Evolutionary conservation across 2,797 vertebrate species (phyloP), one percentile per base, ranked within the genome.

Genomic region (Enteromius mattozi): DNA sequence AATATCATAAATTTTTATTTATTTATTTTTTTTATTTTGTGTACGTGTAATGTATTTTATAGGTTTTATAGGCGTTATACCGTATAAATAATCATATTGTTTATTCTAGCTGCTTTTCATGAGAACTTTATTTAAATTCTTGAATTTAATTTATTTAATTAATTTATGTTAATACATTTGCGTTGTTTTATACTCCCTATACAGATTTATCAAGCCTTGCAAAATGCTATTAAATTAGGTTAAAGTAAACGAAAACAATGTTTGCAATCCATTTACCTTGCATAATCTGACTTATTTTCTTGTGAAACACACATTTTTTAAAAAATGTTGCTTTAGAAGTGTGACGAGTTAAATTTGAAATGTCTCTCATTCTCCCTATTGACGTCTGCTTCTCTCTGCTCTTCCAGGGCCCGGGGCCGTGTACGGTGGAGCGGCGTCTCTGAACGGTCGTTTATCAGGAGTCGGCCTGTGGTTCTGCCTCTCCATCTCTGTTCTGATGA

Each of bases 331-430:
- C 21, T 68, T 37, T n/a, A 12, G 35, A 69, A 40, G 35, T 40
- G 19, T 35, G 12, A 2, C 19, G n/a, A 42, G 40, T 68, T 12
- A 21, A 40, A n/a, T 40, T 13, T 1, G 0, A 40, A 1, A 1
- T 63, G 75, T 89, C 78, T 65, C 56, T 88, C 77, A 68, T 33
- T 37, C 13, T 35, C 30, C 40, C 10, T 45, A 19, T 19, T 72
- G n/a, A 21, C 68, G 1, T 17, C 7, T n/a, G 66, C 24, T 71
- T 47, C 51, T 77, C 59, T 88, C 35, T 83, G 56, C 27, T 65
- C 72, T 0, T 86, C 13, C 91, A 96, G 95, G 95, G 89, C 95
- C 95, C 59, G 95, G 94, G 74, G 94, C 94, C 16, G 92, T 95
- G 76, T 92, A 94, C 78, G 90, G 93, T 0, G 91, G 92, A 86